Percentiles rank a stretch among this genome's conserved stretches.
Conservation (phyloP, 2,888 invertebrate genomes). For the Ophioninae sp. region DNA sequence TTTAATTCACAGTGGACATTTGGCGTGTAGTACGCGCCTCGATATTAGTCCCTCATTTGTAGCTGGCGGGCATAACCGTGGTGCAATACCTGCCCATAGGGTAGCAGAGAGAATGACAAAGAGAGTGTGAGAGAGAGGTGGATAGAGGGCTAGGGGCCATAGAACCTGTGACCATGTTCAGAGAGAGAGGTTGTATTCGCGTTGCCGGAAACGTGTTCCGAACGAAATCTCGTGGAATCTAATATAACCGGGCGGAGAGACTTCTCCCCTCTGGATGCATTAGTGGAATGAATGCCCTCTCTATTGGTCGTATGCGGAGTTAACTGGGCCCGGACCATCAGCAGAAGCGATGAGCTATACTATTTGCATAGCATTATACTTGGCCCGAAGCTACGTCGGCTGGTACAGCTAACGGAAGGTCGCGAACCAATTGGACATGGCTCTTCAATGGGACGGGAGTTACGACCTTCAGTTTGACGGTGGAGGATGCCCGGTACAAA, state of each 20-base stretch:
- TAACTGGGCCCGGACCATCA: conserved; percentile 63
- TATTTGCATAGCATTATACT: conserved; percentile 79
- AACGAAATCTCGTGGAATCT: conserved; percentile 72
- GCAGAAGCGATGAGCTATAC: conserved; percentile 76
- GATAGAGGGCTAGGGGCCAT: neutral
- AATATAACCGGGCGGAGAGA: conserved; percentile 73
- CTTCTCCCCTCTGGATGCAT: conserved; percentile 71
- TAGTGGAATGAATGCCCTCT: conserved; percentile 78
- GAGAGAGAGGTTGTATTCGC: conserved; percentile 45
- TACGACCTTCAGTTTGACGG: conserved; percentile 17
- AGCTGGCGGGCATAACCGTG: conserved; percentile 48
- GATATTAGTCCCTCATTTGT: conserved; percentile 53
- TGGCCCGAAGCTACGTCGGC: conserved; percentile 64
- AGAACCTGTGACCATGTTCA: conserved; percentile 28
- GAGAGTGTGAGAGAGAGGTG: neutral
- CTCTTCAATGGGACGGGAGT: neutral
- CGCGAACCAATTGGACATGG: neutral
- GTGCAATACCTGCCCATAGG: conserved; percentile 45
- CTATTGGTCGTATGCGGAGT: conserved; percentile 58
- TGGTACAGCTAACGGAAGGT: conserved; percentile 14
- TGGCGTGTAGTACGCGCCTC: conserved; percentile 20
- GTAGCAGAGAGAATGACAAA: neutral
- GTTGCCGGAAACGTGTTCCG: conserved; percentile 54
- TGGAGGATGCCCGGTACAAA: neutral
- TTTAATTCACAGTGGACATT: conserved; percentile 43